Base-by-base conservation (phyloP, 2,113 vertebrate species). In the Vicugna pacos region DNA sequence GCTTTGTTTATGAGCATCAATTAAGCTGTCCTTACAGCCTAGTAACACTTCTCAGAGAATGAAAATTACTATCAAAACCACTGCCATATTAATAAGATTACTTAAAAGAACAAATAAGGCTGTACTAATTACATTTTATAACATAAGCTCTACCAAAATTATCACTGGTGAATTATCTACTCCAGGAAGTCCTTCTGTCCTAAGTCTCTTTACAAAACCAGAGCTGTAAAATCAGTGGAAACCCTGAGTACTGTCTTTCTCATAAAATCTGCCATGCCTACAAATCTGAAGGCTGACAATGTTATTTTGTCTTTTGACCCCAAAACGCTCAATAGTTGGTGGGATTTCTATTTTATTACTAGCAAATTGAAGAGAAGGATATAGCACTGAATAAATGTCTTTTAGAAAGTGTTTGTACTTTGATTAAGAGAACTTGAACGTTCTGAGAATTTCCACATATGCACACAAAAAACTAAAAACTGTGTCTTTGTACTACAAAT, bases 291-390 rank as follows among this genome's bases (percentile, higher is more conserved):
- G 65, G 56, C 8, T 75, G 87, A 72, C n/a, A 3, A 52, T 62
- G n/a, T 17, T 67, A 72, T 62, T 95, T 97, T 95, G 35, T 13
- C 42, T 50, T 22, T 4, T 77, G 62, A 94, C 95, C 24, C 46
- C 56, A 54, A 83, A 86, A 12, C 3, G 60, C 8, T 82, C 79
- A 89, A 7, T 54, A 80, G 80, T 38, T 69, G 76, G 35, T 89
- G 92, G 30, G 46, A 94, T 91, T 62, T 96, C 52, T 82, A 85
- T 95, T 89, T 72, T 87, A 85, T 90, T 42, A 70, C 62, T 76
- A 89, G 58, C 20, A 87, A 42, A 69, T 20, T 67, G 24, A 69
- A 94, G 1, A 84, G 35, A 92, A 67, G 2, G 1, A 42, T 62
- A 19, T 1, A 83, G 8, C 81, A n/a, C 32, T 38, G 5, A 92